Base-by-base conservation (phyloP, 2,888 invertebrate species). In the Dorcus hopei region DNA sequence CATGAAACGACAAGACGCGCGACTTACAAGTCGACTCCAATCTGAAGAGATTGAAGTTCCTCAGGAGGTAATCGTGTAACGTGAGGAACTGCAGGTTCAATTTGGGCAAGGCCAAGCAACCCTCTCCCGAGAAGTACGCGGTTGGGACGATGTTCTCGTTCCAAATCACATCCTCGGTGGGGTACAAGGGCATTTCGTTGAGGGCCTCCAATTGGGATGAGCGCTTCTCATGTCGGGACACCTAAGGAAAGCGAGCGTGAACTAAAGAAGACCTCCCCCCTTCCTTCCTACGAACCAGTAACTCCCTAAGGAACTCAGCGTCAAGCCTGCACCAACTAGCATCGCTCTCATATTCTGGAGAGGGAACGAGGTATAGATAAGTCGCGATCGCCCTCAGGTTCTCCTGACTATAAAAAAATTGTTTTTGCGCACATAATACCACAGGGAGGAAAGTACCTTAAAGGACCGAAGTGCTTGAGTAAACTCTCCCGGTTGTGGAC, bases 81-180 rank as follows among this genome's bases (percentile, higher is more conserved):
- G 99, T 99, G 9, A 99, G 83, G 78, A 99, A 99, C 79, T 99
- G 99, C 5, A 99, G 83, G 80, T 99, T 99, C 3, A 99, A 81
- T 77, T 99, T 99, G 0, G 99, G 98, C 63, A 99, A 81, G 0
- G 99, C 98, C 38, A 99, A 82, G 69, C 95, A 95, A 16, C 91
- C 95, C 77, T 98, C 97, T 0, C 97, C 97, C 43, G 94, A 93
- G 80, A 93, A 98, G 75, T 97, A 97, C 72, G 98, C 97, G 0
- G 95, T 93, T 0, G 99, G 99, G 0, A 99, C 98, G 45, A 99
- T 88, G 74, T 98, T 97, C 77, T 99, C 97, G 78, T 99, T 95
- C 99, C 99, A 99, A 68, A 99, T 95, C 2, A 98, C 90, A 59
- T 93, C 90, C 77, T 99, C 99, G 0, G 97, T 98, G 0, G 99